phyloP scores from a whole-genome alignment of 2,888 invertebrate genomes.

The Drosophila aldrichi region DNA sequence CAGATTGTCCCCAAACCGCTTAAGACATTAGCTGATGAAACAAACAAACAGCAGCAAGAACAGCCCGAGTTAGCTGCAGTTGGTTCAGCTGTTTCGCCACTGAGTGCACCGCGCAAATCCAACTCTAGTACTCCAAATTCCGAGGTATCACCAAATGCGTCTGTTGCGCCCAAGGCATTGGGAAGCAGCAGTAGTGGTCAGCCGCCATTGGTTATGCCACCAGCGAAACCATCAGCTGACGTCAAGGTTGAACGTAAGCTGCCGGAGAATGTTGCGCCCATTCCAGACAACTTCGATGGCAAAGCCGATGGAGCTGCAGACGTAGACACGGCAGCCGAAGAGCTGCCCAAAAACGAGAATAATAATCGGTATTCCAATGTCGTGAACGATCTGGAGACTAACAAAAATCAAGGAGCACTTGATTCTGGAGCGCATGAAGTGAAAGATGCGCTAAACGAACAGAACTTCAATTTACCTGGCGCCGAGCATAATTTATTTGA shows the following conservation, averaged over 20 bases:
- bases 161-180: conserved; percentile 51
- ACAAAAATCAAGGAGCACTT: conserved; percentile 64
- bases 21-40: conserved; percentile 58
- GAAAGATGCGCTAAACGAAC: conserved; percentile 83
- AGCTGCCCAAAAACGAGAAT: conserved; percentile 71
- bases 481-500: conserved; percentile 82
- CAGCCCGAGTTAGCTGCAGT: conserved; percentile 48
- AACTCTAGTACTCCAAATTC: conserved; percentile 40
- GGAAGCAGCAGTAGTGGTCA: conserved; percentile 65
- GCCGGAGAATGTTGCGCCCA: conserved; percentile 84
- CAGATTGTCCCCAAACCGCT: conserved; percentile 84
- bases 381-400: conserved; percentile 73
- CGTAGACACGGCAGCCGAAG: conserved; percentile 72
- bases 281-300: conserved; percentile 84
- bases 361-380: conserved; percentile 84
- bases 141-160: conserved; percentile 45
- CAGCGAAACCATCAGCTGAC: conserved; percentile 52
- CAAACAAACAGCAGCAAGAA: conserved; percentile 65
- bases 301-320: conserved; percentile 61
- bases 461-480: conserved; percentile 82
- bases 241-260: conserved; percentile 72
- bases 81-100: conserved; percentile 62
- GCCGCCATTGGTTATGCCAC: conserved; percentile 68
- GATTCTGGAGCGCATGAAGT: conserved; percentile 85
- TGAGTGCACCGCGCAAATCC: conserved; percentile 77